Base-by-base conservation (phyloP, 2,797 vertebrate genomes). In the Perodicticus potto region DNA sequence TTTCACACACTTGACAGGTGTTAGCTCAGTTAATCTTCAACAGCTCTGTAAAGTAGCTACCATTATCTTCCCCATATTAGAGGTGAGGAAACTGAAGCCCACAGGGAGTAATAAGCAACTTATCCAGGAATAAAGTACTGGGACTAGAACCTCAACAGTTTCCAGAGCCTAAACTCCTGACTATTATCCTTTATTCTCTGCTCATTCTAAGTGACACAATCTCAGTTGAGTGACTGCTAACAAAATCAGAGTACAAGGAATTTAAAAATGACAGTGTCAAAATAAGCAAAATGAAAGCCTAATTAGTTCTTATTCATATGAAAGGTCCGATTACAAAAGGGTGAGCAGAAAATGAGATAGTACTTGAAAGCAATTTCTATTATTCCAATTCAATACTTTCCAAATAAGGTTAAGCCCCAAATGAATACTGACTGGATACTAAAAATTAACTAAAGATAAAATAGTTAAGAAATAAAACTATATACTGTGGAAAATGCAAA, bases 181-280 rank as follows among this genome's bases (percentile, higher is more conserved):
- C 32, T 88, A 70, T 76, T 93, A 80, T 55, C 25, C 25, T 89
- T 87, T 84, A 84, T 7, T 85, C 23, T 72, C 72, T 69, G 37
- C 2, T 29, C 57, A 93, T 22, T 53, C 17, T 84, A 89, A 95
- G 12, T 27, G 63, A 25, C 7, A 72, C 23, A 89, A 81, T 29
- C 93, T 80, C 12, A 87, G 29, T 7, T 96, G 16, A 91, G 63
- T 80, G 27, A 88, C 25, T 89, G 65, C 57, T 92, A 19, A 49
- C 92, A 53, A 96, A 96, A 69, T 40, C 23, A 89, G 61, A 85
- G 43, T 19, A 17, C 2, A 45, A 89, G 40, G 19, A 90, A 82
- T 82, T 93, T 91, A 29, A 83, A 95, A 94, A 86, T 77, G 29
- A 88, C 27, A 93, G 17, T 53, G n/a, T 67, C 65, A 91, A 89